Evolutionary conservation across 2,113 vertebrate genomes (phyloP).

Genomic region (Pollachius pollachius): DNA sequence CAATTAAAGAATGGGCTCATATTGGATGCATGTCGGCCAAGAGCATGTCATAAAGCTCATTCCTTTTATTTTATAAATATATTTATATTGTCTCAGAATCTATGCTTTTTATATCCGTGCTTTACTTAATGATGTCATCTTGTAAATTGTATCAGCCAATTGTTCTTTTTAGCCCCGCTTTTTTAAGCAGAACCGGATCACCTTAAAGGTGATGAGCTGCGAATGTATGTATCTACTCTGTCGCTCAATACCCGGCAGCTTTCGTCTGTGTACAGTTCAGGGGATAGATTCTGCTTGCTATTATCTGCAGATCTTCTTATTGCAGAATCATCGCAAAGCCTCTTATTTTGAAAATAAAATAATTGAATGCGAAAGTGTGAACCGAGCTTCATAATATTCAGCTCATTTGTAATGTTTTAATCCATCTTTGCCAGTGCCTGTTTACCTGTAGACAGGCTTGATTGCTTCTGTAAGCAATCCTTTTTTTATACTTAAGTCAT

Average conservation of each 20-base stretch:
- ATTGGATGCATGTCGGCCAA: conserved; percentile 22
- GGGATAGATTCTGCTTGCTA: conserved; percentile 4
- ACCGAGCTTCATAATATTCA: conserved; percentile 12
- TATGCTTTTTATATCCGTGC: conserved; percentile 26
- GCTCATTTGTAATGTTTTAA: conserved; percentile 31
- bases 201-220: background rate
- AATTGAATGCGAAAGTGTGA: conserved; percentile 12
- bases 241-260: background rate
- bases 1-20: conserved; percentile 27
- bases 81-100: conserved; percentile 50
- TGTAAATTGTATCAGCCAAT: background rate
- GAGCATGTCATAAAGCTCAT: conserved; percentile 19
- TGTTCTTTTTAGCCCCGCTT: too few relatives aligned
- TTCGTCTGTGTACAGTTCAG: conserved; percentile 20
- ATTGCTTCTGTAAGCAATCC: conserved; percentile 41
- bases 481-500: conserved; percentile 11
- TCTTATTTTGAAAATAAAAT: conserved; percentile 4
- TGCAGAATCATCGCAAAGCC: background rate
- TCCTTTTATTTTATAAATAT: conserved; percentile 52
- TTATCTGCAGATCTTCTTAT: conserved; percentile 33
- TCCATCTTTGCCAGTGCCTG: conserved; percentile 51
- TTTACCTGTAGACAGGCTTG: conserved; percentile 35
- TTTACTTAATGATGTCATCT: background rate
- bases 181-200: conserved; percentile 5
- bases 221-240: background rate